Conservation (phyloP, 2,113 vertebrate genomes). For the Chelonoidis abingdonii region DNA sequence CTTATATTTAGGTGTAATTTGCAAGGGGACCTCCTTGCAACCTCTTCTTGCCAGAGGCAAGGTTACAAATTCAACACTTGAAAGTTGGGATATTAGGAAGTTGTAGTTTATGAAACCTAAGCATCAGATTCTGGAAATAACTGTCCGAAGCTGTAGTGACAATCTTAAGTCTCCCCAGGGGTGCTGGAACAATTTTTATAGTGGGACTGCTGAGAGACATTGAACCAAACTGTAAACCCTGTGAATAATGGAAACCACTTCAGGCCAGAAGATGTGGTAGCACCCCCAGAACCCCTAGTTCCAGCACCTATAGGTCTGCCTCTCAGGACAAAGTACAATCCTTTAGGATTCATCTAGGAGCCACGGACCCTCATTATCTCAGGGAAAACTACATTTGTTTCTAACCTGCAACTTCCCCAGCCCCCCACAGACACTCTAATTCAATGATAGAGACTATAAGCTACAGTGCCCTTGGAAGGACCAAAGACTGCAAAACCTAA, state of each 20-base stretch:
- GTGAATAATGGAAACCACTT: no score
- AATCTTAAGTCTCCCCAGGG: background rate
- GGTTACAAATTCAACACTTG: background rate
- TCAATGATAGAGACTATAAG: slow-evolving; percentile 5
- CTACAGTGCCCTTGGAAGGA: background rate
- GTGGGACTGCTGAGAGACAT: no score
- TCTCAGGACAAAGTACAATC: background rate
- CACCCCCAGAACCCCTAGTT: no score
- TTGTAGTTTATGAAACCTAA: background rate
- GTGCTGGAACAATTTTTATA: no score
- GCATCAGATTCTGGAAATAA: background rate
- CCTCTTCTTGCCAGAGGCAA: background rate
- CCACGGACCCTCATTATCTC: background rate
- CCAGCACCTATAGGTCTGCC: background rate
- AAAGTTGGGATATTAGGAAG: background rate
- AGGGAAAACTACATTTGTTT: slow-evolving; percentile 11
- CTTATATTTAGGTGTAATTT: background rate
- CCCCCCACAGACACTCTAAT: background rate
- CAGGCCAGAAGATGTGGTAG: no score
- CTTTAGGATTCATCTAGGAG: background rate
- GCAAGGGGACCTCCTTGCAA: background rate
- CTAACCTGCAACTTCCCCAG: background rate
- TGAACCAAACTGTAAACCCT: no score
- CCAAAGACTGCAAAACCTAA: background rate
- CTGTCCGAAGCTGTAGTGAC: background rate